phyloP scores from a whole-genome alignment of 2,888 invertebrate genomes.

The Ophion costatus region DNA sequence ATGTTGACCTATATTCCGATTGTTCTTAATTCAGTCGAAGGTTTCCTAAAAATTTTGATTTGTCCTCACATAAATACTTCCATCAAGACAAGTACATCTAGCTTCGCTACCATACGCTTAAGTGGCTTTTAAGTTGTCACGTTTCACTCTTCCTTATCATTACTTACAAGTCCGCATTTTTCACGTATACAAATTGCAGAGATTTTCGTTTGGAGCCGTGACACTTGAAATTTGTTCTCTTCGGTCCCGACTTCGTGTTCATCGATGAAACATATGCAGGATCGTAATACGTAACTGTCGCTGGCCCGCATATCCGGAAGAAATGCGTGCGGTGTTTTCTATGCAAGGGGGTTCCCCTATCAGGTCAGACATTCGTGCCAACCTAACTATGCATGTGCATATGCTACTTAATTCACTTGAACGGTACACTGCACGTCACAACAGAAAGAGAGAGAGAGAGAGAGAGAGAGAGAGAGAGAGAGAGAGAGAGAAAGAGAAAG shows the following conservation, averaged over 20 bases:
- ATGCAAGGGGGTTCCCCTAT: slow-evolving; percentile 36
- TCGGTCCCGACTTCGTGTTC: neutral
- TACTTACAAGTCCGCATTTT: too few species aligned
- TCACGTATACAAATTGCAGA: too few species aligned
- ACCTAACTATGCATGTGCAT: slow-evolving; percentile 10
- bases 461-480: slow-evolving; percentile 1
- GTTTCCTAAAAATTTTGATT: too few species aligned
- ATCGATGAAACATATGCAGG: neutral
- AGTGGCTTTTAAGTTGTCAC: too few species aligned
- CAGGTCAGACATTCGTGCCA: slow-evolving; percentile 20
- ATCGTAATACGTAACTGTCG: slow-evolving; percentile 24
- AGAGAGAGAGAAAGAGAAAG: slow-evolving; percentile 7
- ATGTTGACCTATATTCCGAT: too few species aligned
- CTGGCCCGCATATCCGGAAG: slow-evolving; percentile 41
- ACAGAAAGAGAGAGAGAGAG: neutral
- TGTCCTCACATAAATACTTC: too few species aligned
- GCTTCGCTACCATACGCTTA: too few species aligned
- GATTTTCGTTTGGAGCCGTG: too few species aligned
- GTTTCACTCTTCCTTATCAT: too few species aligned
- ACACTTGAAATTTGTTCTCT: neutral
- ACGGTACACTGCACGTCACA: slow-evolving; percentile 9
- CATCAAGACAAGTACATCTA: too few species aligned
- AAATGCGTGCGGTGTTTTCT: slow-evolving; percentile 26
- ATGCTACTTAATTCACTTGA: slow-evolving; percentile 35
- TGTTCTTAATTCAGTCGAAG: too few species aligned